Percentiles rank a stretch among this genome's conserved stretches.
These are phyloP conservation scores for Parnassius mnemosyne DNA, from an alignment of 2,888 invertebrate species.

Conservation along the genomic window DNA sequence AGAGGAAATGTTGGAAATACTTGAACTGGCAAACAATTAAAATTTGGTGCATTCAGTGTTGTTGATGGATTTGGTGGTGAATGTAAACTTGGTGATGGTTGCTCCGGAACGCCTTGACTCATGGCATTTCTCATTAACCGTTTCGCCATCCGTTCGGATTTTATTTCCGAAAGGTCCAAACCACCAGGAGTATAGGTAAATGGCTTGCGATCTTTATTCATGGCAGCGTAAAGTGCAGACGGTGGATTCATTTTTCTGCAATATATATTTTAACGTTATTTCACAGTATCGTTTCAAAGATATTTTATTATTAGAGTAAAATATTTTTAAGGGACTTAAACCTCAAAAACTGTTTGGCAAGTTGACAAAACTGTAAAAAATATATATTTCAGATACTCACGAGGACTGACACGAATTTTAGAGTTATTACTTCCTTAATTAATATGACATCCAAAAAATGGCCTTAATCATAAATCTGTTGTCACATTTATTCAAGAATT, in stretches of 20 bases:
- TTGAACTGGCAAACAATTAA: slow-evolving; percentile 73
- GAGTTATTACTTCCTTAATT: slow-evolving; percentile 54
- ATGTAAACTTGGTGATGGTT: slow-evolving; percentile 74
- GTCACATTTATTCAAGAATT: slow-evolving; percentile 47
- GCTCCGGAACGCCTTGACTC: slow-evolving; percentile 86
- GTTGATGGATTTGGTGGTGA: slow-evolving; percentile 73
- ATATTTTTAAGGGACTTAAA: slow-evolving; percentile 44
- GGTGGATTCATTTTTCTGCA: slow-evolving; percentile 85
- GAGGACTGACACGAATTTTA: slow-evolving; percentile 50
- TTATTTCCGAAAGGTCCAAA: slow-evolving; percentile 93
- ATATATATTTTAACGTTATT: slow-evolving; percentile 30
- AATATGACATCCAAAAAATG: slow-evolving; percentile 35
- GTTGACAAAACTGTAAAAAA: slow-evolving; percentile 63
- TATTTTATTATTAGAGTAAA: slow-evolving; percentile 43
- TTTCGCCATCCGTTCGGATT: slow-evolving; percentile 93
- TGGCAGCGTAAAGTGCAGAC: slow-evolving; percentile 91
- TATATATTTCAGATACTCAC: slow-evolving; percentile 71
- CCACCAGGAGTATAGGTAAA: slow-evolving; percentile 97
- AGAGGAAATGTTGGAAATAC: slow-evolving; percentile 83
- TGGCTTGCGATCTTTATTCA: slow-evolving; percentile 96
- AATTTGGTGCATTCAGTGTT: slow-evolving; percentile 64
- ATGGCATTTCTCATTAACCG: slow-evolving; percentile 81
- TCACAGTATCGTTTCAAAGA: slow-evolving; percentile 28
- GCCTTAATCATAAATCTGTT: slow-evolving; percentile 37
- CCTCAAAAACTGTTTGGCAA: slow-evolving; percentile 61